Base-by-base conservation (phyloP, 2,797 vertebrate genomes). In the Austrolebias charrua region DNA sequence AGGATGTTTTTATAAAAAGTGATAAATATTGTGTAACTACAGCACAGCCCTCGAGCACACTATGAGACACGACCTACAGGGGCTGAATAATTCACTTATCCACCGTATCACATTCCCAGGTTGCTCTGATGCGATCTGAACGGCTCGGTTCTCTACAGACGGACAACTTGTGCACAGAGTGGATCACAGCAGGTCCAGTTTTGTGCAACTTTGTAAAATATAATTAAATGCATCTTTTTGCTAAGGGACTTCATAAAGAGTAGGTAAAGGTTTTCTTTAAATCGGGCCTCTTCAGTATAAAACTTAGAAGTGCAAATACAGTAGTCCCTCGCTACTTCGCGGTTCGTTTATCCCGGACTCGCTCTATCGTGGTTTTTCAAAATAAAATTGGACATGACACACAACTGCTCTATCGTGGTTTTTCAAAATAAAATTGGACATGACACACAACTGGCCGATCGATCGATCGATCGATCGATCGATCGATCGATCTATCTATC, bases 11-110 rank as follows among this genome's bases (percentile, higher is more conserved):
- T 46, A 56, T n/a, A 51, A 44, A 68, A 69, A 35, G 2, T 6
- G 33, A 68, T 38, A 68, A 43, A 69, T 54, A 45, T 48, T 62
- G 20, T 69, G 24, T 60, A 67, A 43, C 40, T 49, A 50, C 33
- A 59, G 31, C 15, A 61, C 48, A 53, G 53, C 49, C 66, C 49
- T 42, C 59, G 31, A 15, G 13, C 45, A 50, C 57, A 66, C 45
- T 59, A 61, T 58, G 66, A 75, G 51, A 71, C 66, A 60, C 76
- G 42, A 69, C 61, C 55, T 9, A 73, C 46, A 62, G 35, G 18
- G 42, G 44, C 47, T 83, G 67, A 85, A 88, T 86, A 76, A 89
- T 85, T 74, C 5, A 78, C 58, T 69, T 81, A 63, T 78, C 59
- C 49, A 66, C 42, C 49, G 68, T 46, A 56, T 89, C 75, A 70